These are phyloP conservation scores for Salvator merianae DNA, from an alignment of 2,113 vertebrate genomes.

Conservation along the genomic window DNA sequence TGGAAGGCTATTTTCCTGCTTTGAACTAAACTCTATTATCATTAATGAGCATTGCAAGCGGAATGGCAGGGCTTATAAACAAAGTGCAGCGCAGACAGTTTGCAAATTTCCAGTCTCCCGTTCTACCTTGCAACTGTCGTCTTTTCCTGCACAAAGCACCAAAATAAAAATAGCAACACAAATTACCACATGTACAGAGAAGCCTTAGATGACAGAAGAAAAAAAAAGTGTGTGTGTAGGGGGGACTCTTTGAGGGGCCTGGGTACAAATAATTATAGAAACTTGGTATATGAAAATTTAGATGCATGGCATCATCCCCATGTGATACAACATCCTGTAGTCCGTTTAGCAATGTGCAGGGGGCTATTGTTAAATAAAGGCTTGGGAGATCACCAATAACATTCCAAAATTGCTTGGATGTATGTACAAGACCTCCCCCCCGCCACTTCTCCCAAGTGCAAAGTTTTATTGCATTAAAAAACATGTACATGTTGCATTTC, in stretches of 20 bases:
- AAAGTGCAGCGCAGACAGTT: slow-evolving; percentile 64
- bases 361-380: slow-evolving; percentile 62
- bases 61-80: slow-evolving; percentile 46
- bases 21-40: slow-evolving; percentile 69
- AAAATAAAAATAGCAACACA: slow-evolving; percentile 59
- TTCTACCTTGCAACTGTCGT: slow-evolving; percentile 38
- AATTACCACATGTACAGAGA: background rate
- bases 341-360: slow-evolving; percentile 56
- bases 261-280: slow-evolving; percentile 52
- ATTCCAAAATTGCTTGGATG: slow-evolving; percentile 64
- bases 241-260: slow-evolving; percentile 7
- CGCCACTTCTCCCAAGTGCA: slow-evolving; percentile 47
- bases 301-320: slow-evolving; percentile 25
- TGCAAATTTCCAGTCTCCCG: slow-evolving; percentile 57
- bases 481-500: slow-evolving; percentile 67
- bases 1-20: slow-evolving; percentile 62
- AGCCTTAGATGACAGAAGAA: slow-evolving; percentile 27
- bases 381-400: slow-evolving; percentile 63
- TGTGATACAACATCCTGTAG: slow-evolving; percentile 26
- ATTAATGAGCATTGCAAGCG: slow-evolving; percentile 60
- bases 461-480: slow-evolving; percentile 61
- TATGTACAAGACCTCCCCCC: slow-evolving; percentile 45
- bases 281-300: slow-evolving; percentile 46
- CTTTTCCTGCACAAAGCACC: background rate
- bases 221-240: background rate